Percentiles rank a stretch among this genome's conserved stretches.
Conservation (phyloP, 2,888 invertebrate species). For the Kuschelorhynchus macadamiae region DNA sequence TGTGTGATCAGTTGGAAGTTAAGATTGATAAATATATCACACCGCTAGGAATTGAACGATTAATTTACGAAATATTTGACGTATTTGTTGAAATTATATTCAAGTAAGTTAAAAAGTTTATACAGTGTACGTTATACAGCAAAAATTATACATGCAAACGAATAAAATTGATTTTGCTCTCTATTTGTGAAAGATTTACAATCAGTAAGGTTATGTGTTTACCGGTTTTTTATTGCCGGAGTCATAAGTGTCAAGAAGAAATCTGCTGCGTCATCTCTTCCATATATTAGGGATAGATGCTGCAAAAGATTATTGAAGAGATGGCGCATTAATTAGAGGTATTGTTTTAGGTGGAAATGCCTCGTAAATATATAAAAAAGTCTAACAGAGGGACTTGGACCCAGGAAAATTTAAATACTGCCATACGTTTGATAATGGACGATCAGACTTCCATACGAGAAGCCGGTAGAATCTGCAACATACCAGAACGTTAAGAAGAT, state of each 20-base stretch:
- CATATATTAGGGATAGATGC: conserved; percentile 3
- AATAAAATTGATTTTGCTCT: too few relatives aligned
- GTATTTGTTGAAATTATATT: too few relatives aligned
- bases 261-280: conserved; percentile 7
- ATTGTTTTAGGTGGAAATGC: conserved; percentile 1
- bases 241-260: neutral
- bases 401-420: neutral
- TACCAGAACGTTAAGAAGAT: neutral
- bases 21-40: too few relatives aligned
- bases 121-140: too few relatives aligned
- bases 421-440: too few relatives aligned
- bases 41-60: too few relatives aligned
- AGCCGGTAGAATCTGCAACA: neutral
- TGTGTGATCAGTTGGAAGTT: too few relatives aligned
- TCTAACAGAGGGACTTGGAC: conserved; percentile 1
- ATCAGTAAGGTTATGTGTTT: neutral
- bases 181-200: too few relatives aligned
- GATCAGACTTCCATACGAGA: neutral
- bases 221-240: neutral
- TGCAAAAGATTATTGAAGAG: neutral
- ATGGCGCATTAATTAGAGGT: neutral
- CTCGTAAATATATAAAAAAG: conserved; percentile 12
- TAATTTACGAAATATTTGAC: too few relatives aligned
- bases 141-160: too few relatives aligned
- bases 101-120: too few relatives aligned